A percentile compares a stretch with the other conserved stretches of the same genome.
These are phyloP conservation scores for Athene cunicularia DNA, from an alignment of 2,113 vertebrate genomes.

Conservation along the genomic window DNA sequence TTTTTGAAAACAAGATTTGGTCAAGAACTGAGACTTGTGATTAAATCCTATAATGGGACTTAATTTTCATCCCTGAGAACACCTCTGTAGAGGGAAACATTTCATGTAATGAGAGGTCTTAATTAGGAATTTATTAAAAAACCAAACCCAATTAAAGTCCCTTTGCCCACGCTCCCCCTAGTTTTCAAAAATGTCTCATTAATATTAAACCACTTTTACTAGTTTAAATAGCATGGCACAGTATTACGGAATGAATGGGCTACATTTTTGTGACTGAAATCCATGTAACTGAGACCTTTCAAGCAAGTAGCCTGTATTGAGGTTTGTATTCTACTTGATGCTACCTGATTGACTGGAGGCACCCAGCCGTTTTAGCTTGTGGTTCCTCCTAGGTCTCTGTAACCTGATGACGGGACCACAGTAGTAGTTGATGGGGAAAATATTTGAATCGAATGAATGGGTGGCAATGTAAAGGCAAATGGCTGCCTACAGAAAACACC, in stretches of 20 bases:
- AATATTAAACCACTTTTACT: neutral
- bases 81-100: neutral
- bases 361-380: too few relatives aligned
- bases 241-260: neutral
- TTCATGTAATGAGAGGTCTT: neutral
- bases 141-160: neutral
- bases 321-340: neutral
- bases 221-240: too few relatives aligned
- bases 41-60: neutral
- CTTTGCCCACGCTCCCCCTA: accelerated
- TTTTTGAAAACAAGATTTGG: neutral
- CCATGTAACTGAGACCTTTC: neutral
- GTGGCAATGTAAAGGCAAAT: neutral
- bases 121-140: neutral
- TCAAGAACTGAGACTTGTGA: neutral
- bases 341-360: neutral
- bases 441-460: accelerated
- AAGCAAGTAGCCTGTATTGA: neutral
- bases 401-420: too few relatives aligned
- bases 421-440: too few relatives aligned
- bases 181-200: neutral
- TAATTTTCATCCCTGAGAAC: neutral
- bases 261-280: neutral
- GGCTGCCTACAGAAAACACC: neutral
- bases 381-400: neutral